Percentiles rank a stretch among this genome's conserved stretches.
Evolutionary conservation across 2,888 invertebrate species (phyloP).

Genomic region (Meandrusa payeni): DNA sequence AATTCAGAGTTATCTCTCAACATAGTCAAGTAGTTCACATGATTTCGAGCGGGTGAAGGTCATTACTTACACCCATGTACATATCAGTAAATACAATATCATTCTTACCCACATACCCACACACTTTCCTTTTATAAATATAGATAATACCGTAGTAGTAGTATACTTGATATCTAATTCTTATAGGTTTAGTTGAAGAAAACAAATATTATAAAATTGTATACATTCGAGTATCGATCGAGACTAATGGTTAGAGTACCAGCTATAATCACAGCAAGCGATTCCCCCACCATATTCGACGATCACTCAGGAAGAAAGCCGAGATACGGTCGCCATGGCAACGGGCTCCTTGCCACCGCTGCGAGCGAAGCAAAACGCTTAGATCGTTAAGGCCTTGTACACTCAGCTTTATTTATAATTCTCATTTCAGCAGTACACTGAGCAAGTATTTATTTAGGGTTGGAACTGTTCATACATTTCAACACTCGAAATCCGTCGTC

Average conservation of each 20-base stretch:
- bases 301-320: conserved; percentile 62
- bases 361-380: conserved; percentile 21
- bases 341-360: conserved; percentile 34
- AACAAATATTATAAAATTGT: too few species aligned
- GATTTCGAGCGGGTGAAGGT: too few species aligned
- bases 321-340: conserved; percentile 61
- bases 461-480: conserved; percentile 9
- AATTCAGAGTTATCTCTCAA: too few species aligned
- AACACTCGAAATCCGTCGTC: too few species aligned
- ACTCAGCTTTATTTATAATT: conserved; percentile 24
- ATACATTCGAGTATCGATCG: conserved; percentile 24
- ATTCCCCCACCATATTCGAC: conserved; percentile 39
- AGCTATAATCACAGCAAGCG: conserved; percentile 37
- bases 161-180: too few species aligned
- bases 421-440: conserved; percentile 21
- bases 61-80: too few species aligned
- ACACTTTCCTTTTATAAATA: too few species aligned
- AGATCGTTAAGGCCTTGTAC: conserved; percentile 21
- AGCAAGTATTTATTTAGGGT: conserved; percentile 25
- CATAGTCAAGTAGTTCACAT: too few species aligned
- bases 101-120: too few species aligned
- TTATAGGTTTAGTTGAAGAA: too few species aligned
- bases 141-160: too few species aligned
- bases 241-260: conserved; percentile 32
- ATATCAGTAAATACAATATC: too few species aligned